Conservation (phyloP, 2,888 invertebrate genomes). For the Camponotus fellah region DNA sequence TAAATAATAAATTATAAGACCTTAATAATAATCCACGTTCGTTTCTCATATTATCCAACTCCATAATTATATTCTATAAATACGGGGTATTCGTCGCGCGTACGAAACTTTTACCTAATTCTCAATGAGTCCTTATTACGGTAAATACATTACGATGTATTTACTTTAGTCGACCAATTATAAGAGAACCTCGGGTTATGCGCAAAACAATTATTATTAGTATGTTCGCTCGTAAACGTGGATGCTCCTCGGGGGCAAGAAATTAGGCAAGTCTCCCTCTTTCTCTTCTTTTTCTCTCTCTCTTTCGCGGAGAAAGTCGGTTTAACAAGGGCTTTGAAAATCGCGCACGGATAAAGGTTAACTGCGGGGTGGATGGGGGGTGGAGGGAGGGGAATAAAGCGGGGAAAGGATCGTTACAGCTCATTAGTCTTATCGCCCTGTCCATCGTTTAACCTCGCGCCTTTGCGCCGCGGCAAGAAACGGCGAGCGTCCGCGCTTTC, state of each 20-base stretch:
- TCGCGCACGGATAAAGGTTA: conserved; percentile 73
- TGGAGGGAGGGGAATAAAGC: conserved; percentile 57
- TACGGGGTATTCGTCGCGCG: not conserved
- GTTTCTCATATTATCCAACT: conserved; percentile 15
- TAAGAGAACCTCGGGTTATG: conserved; percentile 32
- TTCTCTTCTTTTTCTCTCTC: not conserved
- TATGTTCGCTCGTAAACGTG: conserved; percentile 45
- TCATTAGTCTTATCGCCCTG: conserved; percentile 76
- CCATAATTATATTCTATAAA: conserved; percentile 10
- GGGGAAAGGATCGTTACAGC: conserved; percentile 77
- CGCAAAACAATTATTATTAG: conserved; percentile 51
- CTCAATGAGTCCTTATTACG: conserved; percentile 40
- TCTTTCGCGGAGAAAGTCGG: conserved; percentile 64
- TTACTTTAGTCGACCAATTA: conserved; percentile 16
- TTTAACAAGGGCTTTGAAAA: conserved; percentile 72
- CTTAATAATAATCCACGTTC: conserved; percentile 12
- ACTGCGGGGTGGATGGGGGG: conserved; percentile 55
- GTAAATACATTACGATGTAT: conserved; percentile 18
- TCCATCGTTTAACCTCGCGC: conserved; percentile 75
- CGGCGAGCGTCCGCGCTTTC: conserved; percentile 25
- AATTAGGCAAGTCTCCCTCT: conserved; percentile 59
- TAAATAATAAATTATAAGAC: conserved; percentile 9
- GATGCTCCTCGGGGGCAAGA: conserved; percentile 29
- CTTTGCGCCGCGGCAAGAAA: conserved; percentile 57
- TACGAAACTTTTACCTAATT: conserved; percentile 14